A percentile compares a stretch with the other conserved stretches of the same genome.
Conservation (phyloP, 2,113 vertebrate species). For the Rousettus leschenaultii region DNA sequence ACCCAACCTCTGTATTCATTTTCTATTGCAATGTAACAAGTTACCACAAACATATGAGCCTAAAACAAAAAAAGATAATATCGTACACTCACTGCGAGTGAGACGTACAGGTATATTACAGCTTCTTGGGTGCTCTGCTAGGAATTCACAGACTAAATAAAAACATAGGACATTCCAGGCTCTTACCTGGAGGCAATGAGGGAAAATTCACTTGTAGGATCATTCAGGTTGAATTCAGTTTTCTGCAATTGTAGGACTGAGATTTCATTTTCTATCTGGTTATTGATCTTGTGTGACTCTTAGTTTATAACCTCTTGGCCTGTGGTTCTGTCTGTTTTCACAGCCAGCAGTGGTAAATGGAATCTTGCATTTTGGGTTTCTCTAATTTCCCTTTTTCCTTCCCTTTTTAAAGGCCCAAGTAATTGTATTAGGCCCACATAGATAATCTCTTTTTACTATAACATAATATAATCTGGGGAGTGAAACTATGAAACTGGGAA, state of each 20-base stretch:
- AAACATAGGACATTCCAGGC: neutral
- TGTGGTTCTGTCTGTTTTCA: neutral
- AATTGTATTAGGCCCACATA: neutral
- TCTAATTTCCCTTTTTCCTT: neutral
- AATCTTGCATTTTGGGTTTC: neutral
- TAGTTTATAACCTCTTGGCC: neutral
- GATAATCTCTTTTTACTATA: neutral
- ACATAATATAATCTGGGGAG: neutral
- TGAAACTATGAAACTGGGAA: rapidly evolving
- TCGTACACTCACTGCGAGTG: neutral
- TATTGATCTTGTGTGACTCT: rapidly evolving
- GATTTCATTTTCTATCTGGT: neutral
- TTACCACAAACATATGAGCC: neutral
- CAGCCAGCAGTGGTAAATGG: neutral
- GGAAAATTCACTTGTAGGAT: neutral
- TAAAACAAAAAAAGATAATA: neutral
- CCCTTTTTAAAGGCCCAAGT: neutral
- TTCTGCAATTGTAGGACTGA: neutral
- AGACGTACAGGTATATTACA: neutral
- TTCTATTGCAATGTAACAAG: neutral
- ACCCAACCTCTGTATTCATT: neutral
- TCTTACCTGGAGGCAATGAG: neutral
- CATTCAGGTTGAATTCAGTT: neutral
- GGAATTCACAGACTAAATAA: neutral
- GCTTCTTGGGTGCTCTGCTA: neutral